These are phyloP conservation scores for Acrobasis suavella DNA, from an alignment of 2,888 invertebrate genomes.

Conservation along the genomic window DNA sequence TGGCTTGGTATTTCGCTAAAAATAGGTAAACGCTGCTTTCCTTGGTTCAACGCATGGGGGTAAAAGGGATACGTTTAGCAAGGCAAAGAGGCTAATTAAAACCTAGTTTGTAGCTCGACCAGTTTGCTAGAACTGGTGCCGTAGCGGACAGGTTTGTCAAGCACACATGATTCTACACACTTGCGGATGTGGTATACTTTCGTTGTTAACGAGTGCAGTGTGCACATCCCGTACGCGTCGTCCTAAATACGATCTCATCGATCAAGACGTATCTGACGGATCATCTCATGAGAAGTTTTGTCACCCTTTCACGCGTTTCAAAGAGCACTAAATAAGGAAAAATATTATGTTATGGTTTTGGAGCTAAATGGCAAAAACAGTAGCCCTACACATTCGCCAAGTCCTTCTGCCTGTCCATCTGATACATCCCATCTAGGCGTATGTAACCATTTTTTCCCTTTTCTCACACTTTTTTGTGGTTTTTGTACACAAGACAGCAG, in stretches of 20 bases:
- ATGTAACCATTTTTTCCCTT: too few relatives aligned
- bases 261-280: slow-evolving; percentile 21
- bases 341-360: too few relatives aligned
- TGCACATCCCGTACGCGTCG: slow-evolving; percentile 59
- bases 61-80: slow-evolving; percentile 55
- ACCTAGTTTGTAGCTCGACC: slow-evolving; percentile 60
- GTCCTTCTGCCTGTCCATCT: too few relatives aligned
- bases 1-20: neutral
- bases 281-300: slow-evolving; percentile 17
- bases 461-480: too few relatives aligned
- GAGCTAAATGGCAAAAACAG: too few relatives aligned
- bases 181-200: slow-evolving; percentile 79
- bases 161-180: slow-evolving; percentile 62
- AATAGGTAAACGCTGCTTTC: slow-evolving; percentile 3
- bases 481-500: too few relatives aligned
- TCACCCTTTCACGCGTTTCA: slow-evolving; percentile 3
- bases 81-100: slow-evolving; percentile 63
- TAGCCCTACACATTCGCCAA: too few relatives aligned
- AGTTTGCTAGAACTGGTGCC: slow-evolving; percentile 67
- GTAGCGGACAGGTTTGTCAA: slow-evolving; percentile 69
- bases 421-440: too few relatives aligned
- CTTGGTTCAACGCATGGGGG: slow-evolving; percentile 32
- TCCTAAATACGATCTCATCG: slow-evolving; percentile 28
- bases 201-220: slow-evolving; percentile 69
- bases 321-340: neutral